Base-by-base conservation (phyloP, 2,888 invertebrate genomes). In the Melanostoma scalare region DNA sequence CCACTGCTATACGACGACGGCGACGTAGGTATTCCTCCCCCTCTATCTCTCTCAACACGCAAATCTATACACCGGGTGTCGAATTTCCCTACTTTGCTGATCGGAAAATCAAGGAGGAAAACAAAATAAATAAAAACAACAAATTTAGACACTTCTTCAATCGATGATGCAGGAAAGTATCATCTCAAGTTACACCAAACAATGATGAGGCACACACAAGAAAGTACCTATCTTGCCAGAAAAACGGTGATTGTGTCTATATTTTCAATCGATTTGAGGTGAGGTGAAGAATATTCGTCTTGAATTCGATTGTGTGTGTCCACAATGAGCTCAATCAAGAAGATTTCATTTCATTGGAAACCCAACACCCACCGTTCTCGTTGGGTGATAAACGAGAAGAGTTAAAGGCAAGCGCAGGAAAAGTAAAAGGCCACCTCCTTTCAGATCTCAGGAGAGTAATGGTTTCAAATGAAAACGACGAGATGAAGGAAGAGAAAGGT, bases 241-340 rank as follows among this genome's bases (percentile, higher is more conserved):
- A 72, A 68, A 53, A 60, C 48, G 56, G 52, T 50, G 82, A 82
- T 78, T 82, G 82, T 82, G 78, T 82, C 63, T 60, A 53, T 35
- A 65, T 30, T 40, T 33, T 72, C 53, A 50, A 78, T 82, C 69
- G 82, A 82, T 78, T 82, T 82, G 82, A 74, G 82, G 82, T 78
- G 69, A 82, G 63, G 48, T 63, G 63, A 63, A 63, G n/a, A 78
- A 73, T 73, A 78, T 82, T 72, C 78, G 68, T 58, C 36, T 63
- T 73, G 68, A 82, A 82, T 78, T 82, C 73, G 68, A 78, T 78
- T 82, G 82, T 82, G 73, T 82, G 82, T 56, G 82, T 82, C 82
- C 82, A 82, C 82, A 82, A 82, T 82, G 69, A 75, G 79, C 79
- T 79, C 84, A 84, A 84, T 84, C 84, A 82, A 73, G 82, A 42